Conservation (phyloP, 2,113 vertebrate genomes). For the Oenanthe oenanthe region DNA sequence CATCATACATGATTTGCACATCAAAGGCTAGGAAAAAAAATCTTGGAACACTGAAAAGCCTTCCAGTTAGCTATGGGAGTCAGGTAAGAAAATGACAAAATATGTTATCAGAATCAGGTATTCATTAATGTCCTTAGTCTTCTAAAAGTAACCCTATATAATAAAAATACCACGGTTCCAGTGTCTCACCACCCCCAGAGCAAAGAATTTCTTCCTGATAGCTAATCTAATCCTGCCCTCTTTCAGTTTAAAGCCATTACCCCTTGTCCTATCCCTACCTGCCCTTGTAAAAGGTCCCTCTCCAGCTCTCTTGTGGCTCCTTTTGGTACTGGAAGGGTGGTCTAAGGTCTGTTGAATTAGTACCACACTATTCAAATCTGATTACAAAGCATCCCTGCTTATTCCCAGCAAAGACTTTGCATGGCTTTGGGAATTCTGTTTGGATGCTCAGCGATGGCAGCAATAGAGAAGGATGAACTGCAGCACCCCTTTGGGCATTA, state of each 20-base stretch:
- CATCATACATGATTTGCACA: background rate
- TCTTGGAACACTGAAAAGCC: background rate
- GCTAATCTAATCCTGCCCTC: background rate
- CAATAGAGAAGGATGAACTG: background rate
- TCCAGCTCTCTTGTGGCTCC: background rate
- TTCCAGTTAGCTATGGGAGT: background rate
- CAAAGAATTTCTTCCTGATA: background rate
- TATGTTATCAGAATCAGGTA: background rate
- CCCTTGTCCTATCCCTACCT: background rate
- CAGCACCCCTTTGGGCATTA: background rate
- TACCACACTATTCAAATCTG: background rate
- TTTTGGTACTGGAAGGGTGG: background rate
- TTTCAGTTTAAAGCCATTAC: background rate
- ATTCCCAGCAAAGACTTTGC: background rate
- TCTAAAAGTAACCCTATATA: background rate
- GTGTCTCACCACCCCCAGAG: background rate
- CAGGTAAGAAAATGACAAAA: background rate
- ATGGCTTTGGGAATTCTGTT: background rate
- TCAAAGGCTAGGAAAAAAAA: background rate
- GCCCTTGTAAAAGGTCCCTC: background rate
- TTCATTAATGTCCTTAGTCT: background rate
- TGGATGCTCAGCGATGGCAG: background rate
- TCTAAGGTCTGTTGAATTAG: background rate
- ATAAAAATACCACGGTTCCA: background rate
- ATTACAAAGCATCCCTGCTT: background rate